Evolutionary conservation across 2,888 invertebrate genomes (phyloP).

Genomic region (Lysandra coridon): DNA sequence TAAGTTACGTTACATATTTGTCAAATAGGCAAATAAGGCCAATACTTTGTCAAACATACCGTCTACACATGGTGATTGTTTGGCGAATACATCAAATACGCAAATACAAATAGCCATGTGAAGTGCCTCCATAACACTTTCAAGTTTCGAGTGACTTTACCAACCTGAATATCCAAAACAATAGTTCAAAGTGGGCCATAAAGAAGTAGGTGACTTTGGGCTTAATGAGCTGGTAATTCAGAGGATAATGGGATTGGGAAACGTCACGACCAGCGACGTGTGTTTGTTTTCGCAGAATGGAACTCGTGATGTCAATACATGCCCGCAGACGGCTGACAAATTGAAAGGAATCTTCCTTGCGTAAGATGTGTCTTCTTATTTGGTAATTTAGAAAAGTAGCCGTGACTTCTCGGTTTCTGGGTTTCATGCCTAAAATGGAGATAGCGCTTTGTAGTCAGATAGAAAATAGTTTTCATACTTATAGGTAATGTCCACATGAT

Average conservation of each 20-base stretch:
- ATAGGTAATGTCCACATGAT: too few species aligned
- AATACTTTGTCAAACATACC: too few species aligned
- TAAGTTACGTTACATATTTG: too few species aligned
- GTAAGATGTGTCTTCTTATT: conserved; percentile 20
- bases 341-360: conserved; percentile 35
- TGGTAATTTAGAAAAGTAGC: background rate
- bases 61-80: too few species aligned
- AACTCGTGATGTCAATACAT: conserved; percentile 39
- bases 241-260: conserved; percentile 34
- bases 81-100: too few species aligned
- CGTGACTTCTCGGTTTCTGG: background rate
- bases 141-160: background rate
- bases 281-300: conserved; percentile 38
- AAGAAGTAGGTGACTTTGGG: conserved; percentile 27
- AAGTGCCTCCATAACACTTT: too few species aligned
- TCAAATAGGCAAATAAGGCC: too few species aligned
- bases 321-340: conserved; percentile 32
- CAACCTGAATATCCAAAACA: background rate
- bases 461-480: too few species aligned
- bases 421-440: background rate
- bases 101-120: too few species aligned
- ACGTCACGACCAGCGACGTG: conserved; percentile 38
- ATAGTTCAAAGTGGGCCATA: conserved; percentile 13
- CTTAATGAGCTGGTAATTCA: conserved; percentile 30
- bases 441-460: background rate